These are phyloP conservation scores for Agrotis segetum DNA, from an alignment of 2,888 invertebrate species.

Conservation along the genomic window DNA sequence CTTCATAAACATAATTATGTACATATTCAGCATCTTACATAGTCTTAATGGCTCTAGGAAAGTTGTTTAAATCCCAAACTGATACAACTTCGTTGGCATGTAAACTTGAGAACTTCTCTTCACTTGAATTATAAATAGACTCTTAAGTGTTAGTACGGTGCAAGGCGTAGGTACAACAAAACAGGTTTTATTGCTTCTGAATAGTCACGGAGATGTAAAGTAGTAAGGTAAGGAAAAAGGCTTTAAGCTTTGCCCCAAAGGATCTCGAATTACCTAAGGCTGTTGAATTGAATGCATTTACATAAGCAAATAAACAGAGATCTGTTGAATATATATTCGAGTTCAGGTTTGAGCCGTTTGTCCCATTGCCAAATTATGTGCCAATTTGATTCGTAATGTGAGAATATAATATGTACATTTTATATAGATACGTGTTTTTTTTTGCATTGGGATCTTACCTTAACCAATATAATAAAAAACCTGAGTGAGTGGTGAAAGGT, in stretches of 20 bases:
- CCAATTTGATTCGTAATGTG: not conserved
- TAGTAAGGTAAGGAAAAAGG: conserved; percentile 44
- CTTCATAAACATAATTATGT: conserved; percentile 18
- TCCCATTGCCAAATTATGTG: not conserved
- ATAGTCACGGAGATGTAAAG: conserved; percentile 48
- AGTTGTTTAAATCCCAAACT: conserved; percentile 30
- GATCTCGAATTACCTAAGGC: conserved; percentile 29
- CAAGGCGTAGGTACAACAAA: conserved; percentile 29
- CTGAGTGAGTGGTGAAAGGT: no score
- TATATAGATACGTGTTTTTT: no score
- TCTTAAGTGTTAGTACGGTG: conserved; percentile 14
- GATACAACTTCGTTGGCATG: conserved; percentile 27
- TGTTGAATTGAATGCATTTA: conserved; percentile 49
- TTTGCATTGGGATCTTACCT: no score
- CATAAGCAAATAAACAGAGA: conserved; percentile 39
- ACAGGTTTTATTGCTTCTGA: conserved; percentile 39
- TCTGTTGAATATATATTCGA: conserved; percentile 24
- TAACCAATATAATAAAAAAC: no score
- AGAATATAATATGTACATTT: not conserved
- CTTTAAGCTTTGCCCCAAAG: conserved; percentile 31
- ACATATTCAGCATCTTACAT: conserved; percentile 30
- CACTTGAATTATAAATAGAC: conserved; percentile 46
- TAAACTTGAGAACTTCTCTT: conserved; percentile 16
- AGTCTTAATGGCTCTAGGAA: conserved; percentile 23
- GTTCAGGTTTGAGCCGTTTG: not conserved